Evolutionary conservation across 1,140 invertebrate genomes (phyloP), one percentile per base, ranked within the genome.

Genomic region (Anoplolepis gracilipes): DNA sequence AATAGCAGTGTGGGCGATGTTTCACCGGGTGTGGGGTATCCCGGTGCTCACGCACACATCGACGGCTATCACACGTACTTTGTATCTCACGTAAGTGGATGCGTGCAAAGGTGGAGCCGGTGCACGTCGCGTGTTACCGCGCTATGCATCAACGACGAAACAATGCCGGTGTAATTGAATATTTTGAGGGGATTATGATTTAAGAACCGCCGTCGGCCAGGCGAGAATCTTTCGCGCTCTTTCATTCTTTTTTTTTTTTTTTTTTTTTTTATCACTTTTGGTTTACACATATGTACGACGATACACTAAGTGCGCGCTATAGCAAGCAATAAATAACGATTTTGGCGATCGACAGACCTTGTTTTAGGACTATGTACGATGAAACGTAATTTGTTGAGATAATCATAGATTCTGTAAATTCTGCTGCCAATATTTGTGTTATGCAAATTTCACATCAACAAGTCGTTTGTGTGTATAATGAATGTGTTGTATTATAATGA

Each of bases 161-260:
- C 72, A 84, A 84, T 84, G 81, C 70, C 81, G 57, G 81, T 28
- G 33, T 84, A 84, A 84, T 84, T 84, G 81, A 84, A 84, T 84
- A 84, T 84, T 79, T 84, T 39, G 39, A 77, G 72, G 22, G 81
- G 72, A 76, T 84, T 77, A 64, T 84, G 81, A 84, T 84, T 84
- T 84, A 84, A 53, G 81, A 64, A 39, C 22, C 72, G 70, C 81
- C 78, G 67, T 42, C 81, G 81, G 72, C 39, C 67, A 19, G 53
- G 16, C 22, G 67, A 19, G 36, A 33, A 67, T 64, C n/a, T n/a
- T n/a, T n/a, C 76, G 30, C 76, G 28, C 36, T 25, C 30, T 39
- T 36, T 36, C 10, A 5, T n/a, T n/a, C 59, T 59, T 42, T 77
- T 65, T n/a, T n/a, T n/a, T n/a, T n/a, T n/a, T n/a, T n/a, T n/a